Conservation (phyloP, 2,888 invertebrate species). For the Branchipolynoe longqiensis region DNA sequence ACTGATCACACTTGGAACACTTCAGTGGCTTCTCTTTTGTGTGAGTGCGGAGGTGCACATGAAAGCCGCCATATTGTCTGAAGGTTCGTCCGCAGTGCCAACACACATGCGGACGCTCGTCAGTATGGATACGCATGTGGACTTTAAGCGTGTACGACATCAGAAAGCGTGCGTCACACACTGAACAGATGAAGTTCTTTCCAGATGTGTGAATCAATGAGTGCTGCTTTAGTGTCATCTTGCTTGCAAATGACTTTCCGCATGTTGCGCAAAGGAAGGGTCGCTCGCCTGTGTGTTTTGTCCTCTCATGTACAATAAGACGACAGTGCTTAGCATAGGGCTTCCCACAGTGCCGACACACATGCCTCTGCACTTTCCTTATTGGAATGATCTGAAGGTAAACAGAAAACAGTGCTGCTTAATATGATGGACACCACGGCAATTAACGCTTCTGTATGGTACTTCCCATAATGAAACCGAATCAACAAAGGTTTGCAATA, state of each 20-base stretch:
- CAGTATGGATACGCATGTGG: constrained; percentile 66
- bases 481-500: too few species aligned
- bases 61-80: constrained; percentile 63
- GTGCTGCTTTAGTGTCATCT: constrained; percentile 36
- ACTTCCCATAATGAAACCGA: too few species aligned
- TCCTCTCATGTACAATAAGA: constrained; percentile 11
- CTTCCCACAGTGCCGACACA: constrained; percentile 19
- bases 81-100: constrained; percentile 65
- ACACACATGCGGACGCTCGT: constrained; percentile 64
- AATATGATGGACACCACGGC: too few species aligned
- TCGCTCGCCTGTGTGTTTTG: constrained; percentile 32
- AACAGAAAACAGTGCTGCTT: too few species aligned
- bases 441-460: too few species aligned
- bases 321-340: not conserved
- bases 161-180: constrained; percentile 8
- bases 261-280: constrained; percentile 40
- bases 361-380: too few species aligned
- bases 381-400: too few species aligned
- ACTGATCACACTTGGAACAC: constrained; percentile 15
- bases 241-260: constrained; percentile 38
- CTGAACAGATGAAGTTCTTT: constrained; percentile 12
- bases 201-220: not conserved
- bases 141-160: constrained; percentile 60
- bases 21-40: constrained; percentile 45
- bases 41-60: constrained; percentile 60